Base-by-base conservation (phyloP, 2,797 vertebrate species). In the Hoplostethus mediterraneus region DNA sequence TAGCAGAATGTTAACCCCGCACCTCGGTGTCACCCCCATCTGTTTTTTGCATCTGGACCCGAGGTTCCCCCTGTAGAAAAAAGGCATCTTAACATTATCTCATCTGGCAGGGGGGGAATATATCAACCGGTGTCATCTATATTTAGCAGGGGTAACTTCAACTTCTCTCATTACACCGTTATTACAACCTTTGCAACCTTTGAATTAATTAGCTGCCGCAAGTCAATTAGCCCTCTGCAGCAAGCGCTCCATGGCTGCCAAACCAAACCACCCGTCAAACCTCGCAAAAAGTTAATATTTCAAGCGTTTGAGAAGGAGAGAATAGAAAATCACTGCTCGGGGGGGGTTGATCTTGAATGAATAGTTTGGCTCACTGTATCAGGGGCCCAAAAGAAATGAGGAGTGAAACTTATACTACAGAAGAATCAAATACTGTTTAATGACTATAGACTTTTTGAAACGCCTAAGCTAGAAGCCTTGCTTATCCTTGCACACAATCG, bases 151-250 rank as follows among this genome's bases (percentile, higher is more conserved):
- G 59, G 53, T 62, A 73, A 73, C 79, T 71, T 75, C 51, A 66
- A 58, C 57, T 79, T 74, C 81, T 89, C 83, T 90, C 90, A 92
- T 90, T 92, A 93, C 82, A 73, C 77, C 71, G 75, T 83, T 90
- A 90, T 91, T 85, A 36, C 86, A 91, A 90, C 84, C 86, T 86
- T 21, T 53, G 64, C 81, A 90, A 93, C 92, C 86, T 89, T 83
- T 84, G 78, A 90, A 90, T 91, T 93, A 92, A 94, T 93, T 93
- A 92, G 83, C 69, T 83, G 74, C 82, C 59, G 85, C 83, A 81
- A 90, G 86, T 93, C 89, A 93, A 90, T 93, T 93, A 91, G 84
- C 75, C 73, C 85, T 67, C 79, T 74, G 61, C 53, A 44, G 80
- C 68, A 79, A 88, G 82, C 7, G 38, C 68, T 61, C 40, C 36